phyloP scores from a whole-genome alignment of 2,888 invertebrate genomes.

The Xestia ashworthii region DNA sequence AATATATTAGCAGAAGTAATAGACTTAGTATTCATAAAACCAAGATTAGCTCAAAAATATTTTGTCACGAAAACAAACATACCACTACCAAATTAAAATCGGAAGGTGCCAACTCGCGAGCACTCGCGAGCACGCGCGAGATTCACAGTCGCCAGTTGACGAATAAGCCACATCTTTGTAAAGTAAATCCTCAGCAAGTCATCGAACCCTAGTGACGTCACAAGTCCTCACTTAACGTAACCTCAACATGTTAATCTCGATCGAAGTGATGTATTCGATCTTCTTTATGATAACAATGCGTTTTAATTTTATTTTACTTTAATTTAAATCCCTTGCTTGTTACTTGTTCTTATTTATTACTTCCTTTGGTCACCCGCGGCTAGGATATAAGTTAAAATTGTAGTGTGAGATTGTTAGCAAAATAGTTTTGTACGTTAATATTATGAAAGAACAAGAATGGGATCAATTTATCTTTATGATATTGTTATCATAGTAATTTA shows the following conservation, averaged over 20 bases:
- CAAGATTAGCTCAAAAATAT: neutral
- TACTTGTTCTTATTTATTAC: conserved; percentile 61
- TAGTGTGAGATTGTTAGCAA: conserved; percentile 33
- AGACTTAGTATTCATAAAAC: neutral
- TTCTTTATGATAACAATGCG: conserved; percentile 53
- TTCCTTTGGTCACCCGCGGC: conserved; percentile 57
- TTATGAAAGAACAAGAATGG: conserved; percentile 9
- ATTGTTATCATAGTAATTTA: conserved; percentile 2
- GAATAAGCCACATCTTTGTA: neutral
- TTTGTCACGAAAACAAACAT: neutral
- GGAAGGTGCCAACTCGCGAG: too few species aligned
- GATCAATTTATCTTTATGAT: conserved; percentile 13
- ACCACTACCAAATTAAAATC: too few species aligned
- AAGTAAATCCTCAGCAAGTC: neutral
- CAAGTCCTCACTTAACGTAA: conserved; percentile 26
- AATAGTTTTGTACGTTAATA: neutral
- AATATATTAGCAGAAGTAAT: too few species aligned
- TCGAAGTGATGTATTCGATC: conserved; percentile 58
- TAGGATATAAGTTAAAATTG: conserved; percentile 25
- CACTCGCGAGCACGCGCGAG: too few species aligned
- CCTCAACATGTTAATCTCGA: conserved; percentile 49
- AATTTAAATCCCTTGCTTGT: conserved; percentile 43
- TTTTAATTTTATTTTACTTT: conserved; percentile 54
- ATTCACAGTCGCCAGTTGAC: too few species aligned
- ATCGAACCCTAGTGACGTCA: conserved; percentile 27